Evolutionary conservation across 2,888 invertebrate species (phyloP).

Genomic region (Folsomia candida): DNA sequence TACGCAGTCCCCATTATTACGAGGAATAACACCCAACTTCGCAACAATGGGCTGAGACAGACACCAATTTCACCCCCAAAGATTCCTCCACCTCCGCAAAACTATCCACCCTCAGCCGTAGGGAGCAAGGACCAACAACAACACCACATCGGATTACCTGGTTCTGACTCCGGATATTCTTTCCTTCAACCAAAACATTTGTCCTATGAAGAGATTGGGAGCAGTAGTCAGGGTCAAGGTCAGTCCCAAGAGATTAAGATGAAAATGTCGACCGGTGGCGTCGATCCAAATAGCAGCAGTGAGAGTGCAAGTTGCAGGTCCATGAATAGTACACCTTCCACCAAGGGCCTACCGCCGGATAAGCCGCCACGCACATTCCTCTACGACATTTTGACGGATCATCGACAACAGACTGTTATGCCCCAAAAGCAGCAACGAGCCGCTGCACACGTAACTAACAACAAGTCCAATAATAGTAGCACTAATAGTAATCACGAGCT

Average conservation of each 20-base stretch:
- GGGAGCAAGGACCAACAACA: conserved; percentile 12
- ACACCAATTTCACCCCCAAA: conserved; percentile 23
- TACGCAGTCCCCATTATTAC: conserved; percentile 39
- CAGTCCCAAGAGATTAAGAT: not conserved
- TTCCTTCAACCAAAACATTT: not conserved
- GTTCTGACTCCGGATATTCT: not conserved
- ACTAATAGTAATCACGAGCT: conserved; percentile 3
- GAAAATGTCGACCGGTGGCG: not conserved
- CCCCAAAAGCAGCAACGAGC: not conserved
- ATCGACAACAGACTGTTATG: conserved; percentile 8
- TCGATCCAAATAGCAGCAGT: not conserved
- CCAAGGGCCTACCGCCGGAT: conserved; percentile 67
- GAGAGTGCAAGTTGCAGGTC: not conserved
- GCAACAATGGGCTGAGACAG: not conserved
- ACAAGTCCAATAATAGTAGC: not conserved
- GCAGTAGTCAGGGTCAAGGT: conserved; percentile 15
- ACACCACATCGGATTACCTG: conserved; percentile 32
- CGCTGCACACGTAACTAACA: not conserved
- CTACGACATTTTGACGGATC: conserved; percentile 43
- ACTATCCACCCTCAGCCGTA: conserved; percentile 35
- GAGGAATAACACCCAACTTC: conserved; percentile 13
- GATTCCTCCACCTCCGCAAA: conserved; percentile 35
- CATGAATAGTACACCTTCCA: conserved; percentile 11
- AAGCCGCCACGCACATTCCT: conserved; percentile 69
- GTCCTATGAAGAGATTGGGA: not conserved